phyloP scores from a whole-genome alignment of 2,888 invertebrate species.

The Eristalinus aeneus region DNA sequence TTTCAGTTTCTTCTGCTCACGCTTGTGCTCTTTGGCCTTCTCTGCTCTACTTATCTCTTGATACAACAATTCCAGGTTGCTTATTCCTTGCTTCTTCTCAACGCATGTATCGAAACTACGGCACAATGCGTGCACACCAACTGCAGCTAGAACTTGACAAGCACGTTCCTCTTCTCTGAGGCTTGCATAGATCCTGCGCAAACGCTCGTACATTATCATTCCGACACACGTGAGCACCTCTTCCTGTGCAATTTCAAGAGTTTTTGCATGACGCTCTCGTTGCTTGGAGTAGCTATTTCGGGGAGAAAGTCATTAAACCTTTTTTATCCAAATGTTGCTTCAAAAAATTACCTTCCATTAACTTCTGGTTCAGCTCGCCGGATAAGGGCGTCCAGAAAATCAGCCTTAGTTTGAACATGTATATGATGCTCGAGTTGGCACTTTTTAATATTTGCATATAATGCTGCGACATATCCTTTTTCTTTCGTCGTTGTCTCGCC shows the following conservation, averaged over 20 bases:
- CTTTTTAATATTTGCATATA: slow-evolving; percentile 93
- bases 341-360: slow-evolving; percentile 85
- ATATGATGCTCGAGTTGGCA: slow-evolving; percentile 91
- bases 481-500: slow-evolving; percentile 93
- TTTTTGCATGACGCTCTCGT: slow-evolving; percentile 96
- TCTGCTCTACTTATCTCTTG: slow-evolving; percentile 94
- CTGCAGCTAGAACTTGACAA: slow-evolving; percentile 95
- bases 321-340: not conserved
- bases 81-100: slow-evolving; percentile 93
- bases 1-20: slow-evolving; percentile 93
- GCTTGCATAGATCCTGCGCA: slow-evolving; percentile 92
- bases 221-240: slow-evolving; percentile 97
- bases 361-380: slow-evolving; percentile 95
- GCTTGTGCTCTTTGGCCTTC: slow-evolving; percentile 90
- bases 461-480: slow-evolving; percentile 92
- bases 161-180: slow-evolving; percentile 95
- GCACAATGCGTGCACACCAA: slow-evolving; percentile 92
- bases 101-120: slow-evolving; percentile 95
- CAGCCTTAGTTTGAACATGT: slow-evolving; percentile 92
- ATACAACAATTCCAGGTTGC: slow-evolving; percentile 92
- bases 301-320: slow-evolving; percentile 25
- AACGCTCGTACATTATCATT: slow-evolving; percentile 94
- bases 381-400: slow-evolving; percentile 93
- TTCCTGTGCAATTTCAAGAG: slow-evolving; percentile 97
- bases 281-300: slow-evolving; percentile 83